phyloP scores from a whole-genome alignment of 2,113 vertebrate species.

The Nannospalax galili region DNA sequence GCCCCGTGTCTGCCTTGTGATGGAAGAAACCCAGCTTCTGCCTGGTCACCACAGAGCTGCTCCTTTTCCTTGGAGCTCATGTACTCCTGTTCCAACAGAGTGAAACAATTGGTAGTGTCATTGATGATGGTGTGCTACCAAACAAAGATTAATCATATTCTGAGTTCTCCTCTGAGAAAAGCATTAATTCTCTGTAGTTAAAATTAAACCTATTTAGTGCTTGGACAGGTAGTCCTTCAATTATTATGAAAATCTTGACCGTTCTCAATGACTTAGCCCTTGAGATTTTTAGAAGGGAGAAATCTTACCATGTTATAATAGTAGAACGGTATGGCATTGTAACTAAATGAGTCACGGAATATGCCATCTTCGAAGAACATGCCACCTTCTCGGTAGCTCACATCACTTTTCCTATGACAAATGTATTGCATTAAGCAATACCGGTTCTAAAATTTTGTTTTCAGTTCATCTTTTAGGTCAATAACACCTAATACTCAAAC shows the following conservation, averaged over 20 bases:
- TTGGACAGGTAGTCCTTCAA: background rate
- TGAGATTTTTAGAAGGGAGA: conserved; percentile 14
- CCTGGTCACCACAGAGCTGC: background rate
- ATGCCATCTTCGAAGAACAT: conserved; percentile 53
- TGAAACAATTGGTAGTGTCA: background rate
- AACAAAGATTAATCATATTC: conserved; percentile 14
- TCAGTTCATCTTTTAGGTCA: conserved; percentile 41
- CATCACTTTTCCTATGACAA: background rate
- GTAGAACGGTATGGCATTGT: background rate
- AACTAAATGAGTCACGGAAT: conserved; percentile 1
- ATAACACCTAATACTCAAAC: background rate
- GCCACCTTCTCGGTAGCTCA: background rate
- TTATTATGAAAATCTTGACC: conserved; percentile 11
- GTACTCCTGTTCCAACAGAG: background rate
- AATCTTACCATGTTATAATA: background rate
- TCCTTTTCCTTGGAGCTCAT: background rate
- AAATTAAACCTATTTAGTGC: conserved; percentile 39
- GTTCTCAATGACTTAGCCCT: background rate
- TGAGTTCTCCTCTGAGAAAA: background rate
- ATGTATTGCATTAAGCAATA: background rate
- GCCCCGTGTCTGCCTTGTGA: background rate
- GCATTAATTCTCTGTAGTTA: background rate
- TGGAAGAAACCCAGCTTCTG: background rate
- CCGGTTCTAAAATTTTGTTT: conserved; percentile 23
- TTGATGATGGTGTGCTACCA: background rate